Evolutionary conservation across 2,888 invertebrate genomes (phyloP).

Genomic region (Volucella zonaria): DNA sequence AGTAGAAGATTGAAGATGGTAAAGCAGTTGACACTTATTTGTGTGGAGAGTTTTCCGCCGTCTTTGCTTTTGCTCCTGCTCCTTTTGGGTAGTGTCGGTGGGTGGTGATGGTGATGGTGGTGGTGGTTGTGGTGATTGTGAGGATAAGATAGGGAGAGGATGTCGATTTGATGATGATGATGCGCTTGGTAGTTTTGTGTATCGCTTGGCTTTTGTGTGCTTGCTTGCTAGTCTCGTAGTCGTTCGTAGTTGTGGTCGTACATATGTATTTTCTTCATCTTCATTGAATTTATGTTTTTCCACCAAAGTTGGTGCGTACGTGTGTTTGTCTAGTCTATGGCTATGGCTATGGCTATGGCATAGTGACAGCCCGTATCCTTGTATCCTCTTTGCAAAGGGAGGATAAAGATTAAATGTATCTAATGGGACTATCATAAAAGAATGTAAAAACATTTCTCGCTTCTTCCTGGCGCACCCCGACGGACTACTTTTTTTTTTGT

Average conservation of each 20-base stretch:
- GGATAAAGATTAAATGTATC: conserved; percentile 71
- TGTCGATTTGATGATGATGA: conserved; percentile 73
- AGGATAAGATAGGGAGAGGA: conserved; percentile 46
- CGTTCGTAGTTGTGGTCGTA: too few relatives aligned
- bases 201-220: conserved; percentile 52
- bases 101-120: too few relatives aligned
- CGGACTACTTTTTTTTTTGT: conserved; percentile 31
- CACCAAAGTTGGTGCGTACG: conserved; percentile 6
- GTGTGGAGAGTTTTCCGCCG: conserved; percentile 41
- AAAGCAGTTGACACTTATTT: conserved; percentile 73
- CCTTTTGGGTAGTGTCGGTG: not conserved
- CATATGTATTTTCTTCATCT: conserved; percentile 31
- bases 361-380: not conserved
- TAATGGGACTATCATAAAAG: conserved; percentile 74
- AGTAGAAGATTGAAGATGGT: conserved; percentile 28
- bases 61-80: not conserved
- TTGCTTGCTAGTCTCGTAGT: not conserved
- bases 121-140: too few relatives aligned
- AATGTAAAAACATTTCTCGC: conserved; percentile 72
- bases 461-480: conserved; percentile 61
- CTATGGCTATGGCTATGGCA: too few relatives aligned
- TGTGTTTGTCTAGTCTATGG: conserved; percentile 27
- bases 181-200: conserved; percentile 68
- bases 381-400: conserved; percentile 45
- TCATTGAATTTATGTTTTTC: conserved; percentile 41